Percentiles rank a stretch among this genome's conserved stretches.
These are phyloP conservation scores for Melanocharis versteri DNA, from an alignment of 2,113 vertebrate species.

Conservation along the genomic window DNA sequence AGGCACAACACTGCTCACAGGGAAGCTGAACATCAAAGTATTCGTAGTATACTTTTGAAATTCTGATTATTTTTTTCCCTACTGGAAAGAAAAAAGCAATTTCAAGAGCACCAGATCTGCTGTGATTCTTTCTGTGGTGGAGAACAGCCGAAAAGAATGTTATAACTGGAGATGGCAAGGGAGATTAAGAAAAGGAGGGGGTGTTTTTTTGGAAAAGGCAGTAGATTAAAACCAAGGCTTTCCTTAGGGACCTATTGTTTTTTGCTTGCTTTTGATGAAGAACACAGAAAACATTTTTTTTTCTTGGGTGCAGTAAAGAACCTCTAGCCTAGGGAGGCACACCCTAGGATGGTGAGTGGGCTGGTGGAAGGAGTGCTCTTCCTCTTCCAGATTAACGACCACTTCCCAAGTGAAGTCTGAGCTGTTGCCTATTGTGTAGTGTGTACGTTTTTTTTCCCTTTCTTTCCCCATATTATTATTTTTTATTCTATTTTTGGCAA, in stretches of 20 bases:
- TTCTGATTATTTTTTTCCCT: not conserved
- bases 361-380: slow-evolving; percentile 10
- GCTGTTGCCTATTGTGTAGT: not conserved
- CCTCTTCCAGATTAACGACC: slow-evolving; percentile 21
- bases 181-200: not conserved
- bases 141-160: not conserved
- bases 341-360: not conserved
- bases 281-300: slow-evolving; percentile 3
- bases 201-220: slow-evolving; percentile 29
- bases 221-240: not conserved
- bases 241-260: slow-evolving; percentile 22
- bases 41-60: not conserved
- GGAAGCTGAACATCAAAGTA: not conserved
- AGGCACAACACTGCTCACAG: not conserved
- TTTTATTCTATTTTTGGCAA: slow-evolving; percentile 17
- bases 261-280: not conserved
- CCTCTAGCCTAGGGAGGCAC: not conserved
- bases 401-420: not conserved
- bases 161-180: not conserved
- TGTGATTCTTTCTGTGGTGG: not conserved
- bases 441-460: not conserved
- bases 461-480: not conserved
- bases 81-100: not conserved
- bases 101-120: not conserved
- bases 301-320: slow-evolving; percentile 24